These are phyloP conservation scores for Pycnonotus jocosus DNA, from an alignment of 2,113 vertebrate genomes.

Conservation along the genomic window DNA sequence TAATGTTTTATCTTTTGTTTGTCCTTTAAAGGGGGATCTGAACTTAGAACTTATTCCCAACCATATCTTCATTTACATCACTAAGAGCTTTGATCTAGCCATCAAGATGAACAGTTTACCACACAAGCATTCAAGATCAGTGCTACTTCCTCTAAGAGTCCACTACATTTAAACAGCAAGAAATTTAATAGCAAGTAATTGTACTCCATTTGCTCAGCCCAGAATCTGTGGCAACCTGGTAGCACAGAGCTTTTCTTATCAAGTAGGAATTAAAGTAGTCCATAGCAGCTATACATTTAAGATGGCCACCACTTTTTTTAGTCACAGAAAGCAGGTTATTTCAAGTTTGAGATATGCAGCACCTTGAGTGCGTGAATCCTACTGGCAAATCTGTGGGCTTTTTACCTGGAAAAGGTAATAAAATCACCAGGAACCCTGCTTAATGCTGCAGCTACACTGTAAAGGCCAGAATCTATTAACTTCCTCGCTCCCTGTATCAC, in stretches of 20 bases:
- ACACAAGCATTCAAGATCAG: neutral
- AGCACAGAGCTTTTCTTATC: neutral
- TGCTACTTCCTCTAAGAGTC: neutral
- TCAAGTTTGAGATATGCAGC: neutral
- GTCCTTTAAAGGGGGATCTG: neutral
- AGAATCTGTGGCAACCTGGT: neutral
- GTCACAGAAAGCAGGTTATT: neutral
- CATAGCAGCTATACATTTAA: rapidly evolving
- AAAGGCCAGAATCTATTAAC: too few species aligned
- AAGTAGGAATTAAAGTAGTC: neutral
- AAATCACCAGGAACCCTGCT: neutral
- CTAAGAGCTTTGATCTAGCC: neutral
- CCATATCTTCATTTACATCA: neutral
- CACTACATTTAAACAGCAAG: neutral
- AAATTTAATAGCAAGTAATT: neutral
- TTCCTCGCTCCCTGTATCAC: neutral
- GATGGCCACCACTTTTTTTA: neutral
- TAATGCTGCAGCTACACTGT: neutral
- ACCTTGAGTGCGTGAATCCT: neutral
- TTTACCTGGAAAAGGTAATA: neutral
- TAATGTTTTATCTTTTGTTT: neutral
- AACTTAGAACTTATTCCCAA: neutral
- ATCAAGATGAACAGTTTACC: neutral
- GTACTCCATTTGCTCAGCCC: neutral
- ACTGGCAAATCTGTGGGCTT: neutral